Evolutionary conservation across 1,140 invertebrate species (phyloP).

Genomic region (Conopomorpha cramerella): DNA sequence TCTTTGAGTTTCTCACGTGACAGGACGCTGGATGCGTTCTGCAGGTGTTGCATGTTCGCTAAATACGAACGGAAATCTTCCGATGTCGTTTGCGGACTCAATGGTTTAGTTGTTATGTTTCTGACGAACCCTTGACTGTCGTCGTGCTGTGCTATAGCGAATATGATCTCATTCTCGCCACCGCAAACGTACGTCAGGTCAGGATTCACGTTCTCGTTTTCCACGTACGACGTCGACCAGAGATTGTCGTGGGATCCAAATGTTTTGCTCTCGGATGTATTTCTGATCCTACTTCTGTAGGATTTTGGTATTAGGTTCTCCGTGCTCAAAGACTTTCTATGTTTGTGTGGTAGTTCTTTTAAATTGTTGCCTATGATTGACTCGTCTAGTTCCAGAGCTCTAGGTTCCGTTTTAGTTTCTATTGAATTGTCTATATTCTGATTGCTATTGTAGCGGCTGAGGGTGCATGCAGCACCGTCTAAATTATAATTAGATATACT

Average conservation of each 20-base stretch:
- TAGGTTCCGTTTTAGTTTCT: slow-evolving; percentile 38
- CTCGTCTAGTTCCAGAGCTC: slow-evolving; percentile 52
- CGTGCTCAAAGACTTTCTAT: slow-evolving; percentile 62
- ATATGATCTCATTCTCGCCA: slow-evolving; percentile 54
- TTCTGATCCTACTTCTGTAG: slow-evolving; percentile 36
- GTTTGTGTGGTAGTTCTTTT: slow-evolving; percentile 36
- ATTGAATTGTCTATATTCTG: slow-evolving; percentile 46
- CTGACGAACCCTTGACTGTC: slow-evolving; percentile 39
- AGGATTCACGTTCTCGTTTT: slow-evolving; percentile 33
- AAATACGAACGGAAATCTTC: slow-evolving; percentile 71
- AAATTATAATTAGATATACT: slow-evolving; percentile 57
- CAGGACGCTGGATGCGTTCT: slow-evolving; percentile 67
- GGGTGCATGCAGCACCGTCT: slow-evolving; percentile 44
- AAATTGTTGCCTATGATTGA: slow-evolving; percentile 28
- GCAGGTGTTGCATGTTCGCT: slow-evolving; percentile 70
- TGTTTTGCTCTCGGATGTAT: slow-evolving; percentile 26
- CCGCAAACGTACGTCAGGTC: slow-evolving; percentile 51
- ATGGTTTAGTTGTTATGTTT: slow-evolving; percentile 65
- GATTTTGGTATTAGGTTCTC: slow-evolving; percentile 61
- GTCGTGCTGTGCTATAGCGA: slow-evolving; percentile 41
- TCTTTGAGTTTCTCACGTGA: slow-evolving; percentile 59
- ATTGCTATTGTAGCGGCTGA: slow-evolving; percentile 55
- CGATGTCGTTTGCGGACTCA: slow-evolving; percentile 65
- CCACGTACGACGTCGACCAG: slow-evolving; percentile 37
- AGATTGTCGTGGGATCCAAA: slow-evolving; percentile 56